phyloP scores from a whole-genome alignment of 2,797 vertebrate species.

The Hafferia zeledoni region DNA sequence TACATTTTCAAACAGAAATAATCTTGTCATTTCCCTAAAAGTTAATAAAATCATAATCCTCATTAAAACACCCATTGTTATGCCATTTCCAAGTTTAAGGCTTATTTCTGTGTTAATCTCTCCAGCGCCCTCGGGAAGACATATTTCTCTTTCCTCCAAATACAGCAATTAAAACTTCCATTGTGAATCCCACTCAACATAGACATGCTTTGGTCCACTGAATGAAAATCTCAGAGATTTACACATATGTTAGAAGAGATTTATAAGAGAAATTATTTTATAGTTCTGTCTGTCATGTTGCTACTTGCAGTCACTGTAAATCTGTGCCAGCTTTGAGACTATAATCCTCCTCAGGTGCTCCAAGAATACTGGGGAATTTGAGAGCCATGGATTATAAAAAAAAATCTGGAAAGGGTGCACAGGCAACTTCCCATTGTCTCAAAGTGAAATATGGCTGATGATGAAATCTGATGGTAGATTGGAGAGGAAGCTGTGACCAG shows the following conservation, averaged over 20 bases:
- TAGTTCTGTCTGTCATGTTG: background rate
- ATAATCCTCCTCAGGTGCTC: background rate
- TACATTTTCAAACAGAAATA: background rate
- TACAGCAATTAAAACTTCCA: background rate
- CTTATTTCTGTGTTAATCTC: background rate
- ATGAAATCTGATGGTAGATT: background rate
- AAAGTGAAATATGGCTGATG: background rate
- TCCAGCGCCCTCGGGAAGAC: accelerated
- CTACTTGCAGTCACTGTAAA: background rate
- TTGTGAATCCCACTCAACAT: background rate
- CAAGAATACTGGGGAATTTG: background rate
- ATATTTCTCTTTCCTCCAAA: background rate
- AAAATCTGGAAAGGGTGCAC: background rate
- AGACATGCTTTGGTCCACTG: background rate
- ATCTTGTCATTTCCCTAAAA: background rate
- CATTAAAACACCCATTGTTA: accelerated
- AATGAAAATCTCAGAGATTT: background rate
- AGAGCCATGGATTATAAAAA: background rate
- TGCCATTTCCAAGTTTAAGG: background rate
- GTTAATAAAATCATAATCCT: background rate
- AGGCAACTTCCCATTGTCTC: background rate
- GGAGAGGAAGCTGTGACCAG: background rate
- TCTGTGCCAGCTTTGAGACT: background rate
- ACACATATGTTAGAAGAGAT: background rate
- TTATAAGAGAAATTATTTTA: background rate